phyloP scores from a whole-genome alignment of 2,888 invertebrate genomes.

The Drosophila phalerata region DNA sequence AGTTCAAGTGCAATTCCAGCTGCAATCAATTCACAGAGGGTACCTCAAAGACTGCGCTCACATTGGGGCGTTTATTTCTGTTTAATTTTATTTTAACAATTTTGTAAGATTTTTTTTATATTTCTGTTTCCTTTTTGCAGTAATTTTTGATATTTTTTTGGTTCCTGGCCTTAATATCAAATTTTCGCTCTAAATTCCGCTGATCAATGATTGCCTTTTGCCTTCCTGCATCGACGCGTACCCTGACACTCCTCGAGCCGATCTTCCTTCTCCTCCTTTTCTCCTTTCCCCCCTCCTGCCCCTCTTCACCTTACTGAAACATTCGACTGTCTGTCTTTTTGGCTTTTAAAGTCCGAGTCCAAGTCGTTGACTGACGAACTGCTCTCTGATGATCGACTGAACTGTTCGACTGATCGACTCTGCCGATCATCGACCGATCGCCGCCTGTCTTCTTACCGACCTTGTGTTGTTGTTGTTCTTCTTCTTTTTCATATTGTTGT shows the following conservation, averaged over 20 bases:
- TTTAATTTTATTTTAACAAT: constrained; percentile 79
- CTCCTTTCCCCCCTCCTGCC: neutral
- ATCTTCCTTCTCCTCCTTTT: neutral
- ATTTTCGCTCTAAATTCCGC: constrained; percentile 82
- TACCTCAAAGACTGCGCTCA: constrained; percentile 29
- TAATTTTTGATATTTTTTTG: constrained; percentile 48
- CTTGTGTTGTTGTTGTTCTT: constrained; percentile 61
- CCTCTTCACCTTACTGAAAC: neutral
- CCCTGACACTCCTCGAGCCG: constrained; percentile 13
- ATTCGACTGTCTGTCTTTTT: constrained; percentile 32
- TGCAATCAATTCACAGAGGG: constrained; percentile 27
- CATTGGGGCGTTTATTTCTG: constrained; percentile 80
- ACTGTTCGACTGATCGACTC: constrained; percentile 62
- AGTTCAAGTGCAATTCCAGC: constrained; percentile 16
- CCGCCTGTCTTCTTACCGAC: constrained; percentile 78
- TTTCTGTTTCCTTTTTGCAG: constrained; percentile 55
- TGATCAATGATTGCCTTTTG: constrained; percentile 83
- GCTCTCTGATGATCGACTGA: constrained; percentile 65
- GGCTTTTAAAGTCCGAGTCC: constrained; percentile 51
- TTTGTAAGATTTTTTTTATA: constrained; percentile 43
- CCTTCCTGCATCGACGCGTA: constrained; percentile 48
- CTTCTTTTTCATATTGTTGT: constrained; percentile 23
- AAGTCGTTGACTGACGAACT: constrained; percentile 76
- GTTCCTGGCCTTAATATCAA: constrained; percentile 77
- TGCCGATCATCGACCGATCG: constrained; percentile 67